Base-by-base conservation (phyloP, 2,797 vertebrate genomes). In the Sebastes nivosus region DNA sequence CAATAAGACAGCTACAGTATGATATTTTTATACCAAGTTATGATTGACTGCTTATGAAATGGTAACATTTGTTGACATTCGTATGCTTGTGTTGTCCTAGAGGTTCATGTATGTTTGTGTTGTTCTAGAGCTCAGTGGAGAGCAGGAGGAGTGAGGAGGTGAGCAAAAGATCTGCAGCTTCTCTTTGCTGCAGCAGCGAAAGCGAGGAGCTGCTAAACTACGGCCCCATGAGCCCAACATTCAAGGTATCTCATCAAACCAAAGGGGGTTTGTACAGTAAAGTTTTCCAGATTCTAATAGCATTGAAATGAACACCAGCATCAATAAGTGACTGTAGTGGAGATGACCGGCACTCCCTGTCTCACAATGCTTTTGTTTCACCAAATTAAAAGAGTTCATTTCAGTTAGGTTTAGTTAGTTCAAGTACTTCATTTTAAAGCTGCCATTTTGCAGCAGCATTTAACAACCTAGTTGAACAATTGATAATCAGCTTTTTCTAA, bases 191-290 rank as follows among this genome's bases (percentile, higher is more conserved):
- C 86, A 60, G 68, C 69, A 80, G 60, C 3, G 84, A 88, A 8
- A 79, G 79, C 0, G 94, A 95, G 0, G 95, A 96, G 36, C 80
- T 88, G 20, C 61, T 88, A 29, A 87, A 91, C 84, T 95, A 96
- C 1, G 92, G 95, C 0, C 95, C 96, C 27, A 95, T 93, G 92
- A 97, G 97, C 81, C 96, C 97, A 5, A 94, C 91, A 0, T 93
- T 93, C 86, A 98, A 97, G 95, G 97, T 98, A 91, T n/a, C 63
- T 46, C 42, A 11, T 50, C 34, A 52, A 22, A 67, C 61, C 24
- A n/a, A 5, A 70, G 14, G 8, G 34, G 22, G 22, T 64, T 60
- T 38, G 8, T 25, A 5, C 8, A 14, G 20, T 50, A n/a, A 58
- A 16, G 29, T 32, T 34, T 58, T 22, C 11, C 29, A 38, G 4